Base-by-base conservation (phyloP, 2,888 invertebrate species). In the Harmothoe impar region DNA sequence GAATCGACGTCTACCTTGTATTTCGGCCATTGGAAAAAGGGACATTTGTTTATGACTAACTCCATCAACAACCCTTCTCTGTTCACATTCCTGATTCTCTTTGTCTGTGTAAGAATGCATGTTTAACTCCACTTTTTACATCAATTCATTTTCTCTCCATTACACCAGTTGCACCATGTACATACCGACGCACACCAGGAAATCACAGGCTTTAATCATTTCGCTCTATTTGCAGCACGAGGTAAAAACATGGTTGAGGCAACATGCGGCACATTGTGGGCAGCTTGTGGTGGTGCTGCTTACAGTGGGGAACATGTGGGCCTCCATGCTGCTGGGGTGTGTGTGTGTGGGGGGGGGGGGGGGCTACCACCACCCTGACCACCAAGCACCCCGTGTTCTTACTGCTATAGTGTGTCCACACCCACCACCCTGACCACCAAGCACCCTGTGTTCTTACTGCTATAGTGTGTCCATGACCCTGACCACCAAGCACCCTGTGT, bases 181-280 rank as follows among this genome's bases (percentile, higher is more conserved):
- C 62, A 62, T 62, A 62, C 62, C 20, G 3, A 62, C 62, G n/a
- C 23, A 62, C 23, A 62, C 20, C 62, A 62, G n/a, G 62, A n/a
- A 62, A 62, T 62, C 62, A 62, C 20, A 43, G n/a, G 62, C 62
- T 62, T 62, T n/a, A 62, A 62, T 62, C 62, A 62, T 62, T 62
- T n/a, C 62, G 62, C 62, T 62, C 62, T 62, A n/a, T 62, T 62
- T n/a, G 23, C 62, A 52, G 54, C 17, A n/a, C 15, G 62, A 62
- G 43, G 43, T 62, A 62, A 62, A 62, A 62, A 62, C 62, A 62
- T 62, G 62, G 23, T 3, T 62, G 7, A 62, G 23, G n/a, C 20
- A 7, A 15, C 62, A 62, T 62, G 62, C 20, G 20, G 62, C 20
- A 62, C 62, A 62, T 62, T 62, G n/a, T 62, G 62, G 62, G 15